phyloP scores from a whole-genome alignment of 2,797 vertebrate species.

The Falco naumanni region DNA sequence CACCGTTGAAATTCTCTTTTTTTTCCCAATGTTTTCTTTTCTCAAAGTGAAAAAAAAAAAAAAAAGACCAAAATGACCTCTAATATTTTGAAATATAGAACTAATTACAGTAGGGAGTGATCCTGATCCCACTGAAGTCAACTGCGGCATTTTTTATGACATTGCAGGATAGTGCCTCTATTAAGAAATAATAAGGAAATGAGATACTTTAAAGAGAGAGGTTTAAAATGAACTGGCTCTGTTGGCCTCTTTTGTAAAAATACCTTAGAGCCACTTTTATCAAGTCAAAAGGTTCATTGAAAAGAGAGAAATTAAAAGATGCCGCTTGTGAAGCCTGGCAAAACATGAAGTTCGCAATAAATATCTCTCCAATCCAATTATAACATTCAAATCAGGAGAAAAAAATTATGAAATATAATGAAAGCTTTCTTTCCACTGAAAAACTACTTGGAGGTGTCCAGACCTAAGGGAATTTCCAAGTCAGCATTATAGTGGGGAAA shows the following conservation, averaged over 20 bases:
- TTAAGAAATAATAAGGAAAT: conserved; percentile 75
- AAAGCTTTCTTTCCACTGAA: conserved; percentile 63
- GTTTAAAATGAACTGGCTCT: conserved; percentile 68
- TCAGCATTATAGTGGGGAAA: conserved; percentile 58
- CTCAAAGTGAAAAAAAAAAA: background rate
- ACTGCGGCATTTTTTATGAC: conserved; percentile 5
- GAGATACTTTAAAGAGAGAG: conserved; percentile 62
- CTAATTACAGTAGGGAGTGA: conserved; percentile 51
- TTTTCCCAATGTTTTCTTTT: conserved; percentile 27
- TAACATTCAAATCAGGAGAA: conserved; percentile 74
- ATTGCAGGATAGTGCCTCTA: conserved; percentile 37
- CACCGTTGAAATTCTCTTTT: background rate
- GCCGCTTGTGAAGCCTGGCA: conserved; percentile 19
- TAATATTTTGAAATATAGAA: conserved; percentile 66
- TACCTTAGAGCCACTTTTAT: conserved; percentile 64
- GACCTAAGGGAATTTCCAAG: conserved; percentile 71
- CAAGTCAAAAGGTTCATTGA: conserved; percentile 61
- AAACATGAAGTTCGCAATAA: conserved; percentile 58
- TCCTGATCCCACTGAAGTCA: conserved; percentile 43
- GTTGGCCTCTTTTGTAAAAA: conserved; percentile 61
- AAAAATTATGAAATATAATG: conserved; percentile 61
- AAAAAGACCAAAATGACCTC: conserved; percentile 25
- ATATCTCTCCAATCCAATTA: conserved; percentile 75
- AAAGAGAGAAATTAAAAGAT: conserved; percentile 73
- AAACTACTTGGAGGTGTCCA: conserved; percentile 62